Base-by-base conservation (phyloP, 2,888 invertebrate species). In the Sphaerophoria rueppellii region DNA sequence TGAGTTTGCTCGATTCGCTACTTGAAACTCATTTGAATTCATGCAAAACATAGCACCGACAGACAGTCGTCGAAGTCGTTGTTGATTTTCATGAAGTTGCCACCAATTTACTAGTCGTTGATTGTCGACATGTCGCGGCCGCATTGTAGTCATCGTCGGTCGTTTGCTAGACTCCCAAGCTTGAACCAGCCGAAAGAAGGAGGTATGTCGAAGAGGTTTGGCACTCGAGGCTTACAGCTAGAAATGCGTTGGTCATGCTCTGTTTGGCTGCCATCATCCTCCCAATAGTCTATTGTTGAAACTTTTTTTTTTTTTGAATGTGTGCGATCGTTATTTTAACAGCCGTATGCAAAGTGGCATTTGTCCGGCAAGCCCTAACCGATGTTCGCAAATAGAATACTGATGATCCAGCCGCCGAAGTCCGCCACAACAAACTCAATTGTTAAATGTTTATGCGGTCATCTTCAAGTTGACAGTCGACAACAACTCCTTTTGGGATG, bases 401-500 rank as follows among this genome's bases (percentile, higher is more conserved):
- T 80, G 80, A 80, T 75, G 75, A 80, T 80, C 61, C 65, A 6
- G 40, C 73, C 50, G 11, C 24, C 9, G 7, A 24, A 1, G 7
- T n/a, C 24, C 16, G 12, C 16, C 40, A 12, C 12, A 14, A 5
- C n/a, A 4, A 0, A 4, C n/a, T n/a, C 74, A 67, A 79, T 74
- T 70, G 82, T 82, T 78, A 79, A 82, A 74, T 63, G 82, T 82
- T 78, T 82, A 82, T 79, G 79, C 58, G 82, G 82, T 82, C 82
- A 82, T 74, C 82, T 74, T 34, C 37, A 14, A 57, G 16, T 69
- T 82, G 82, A 74, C 78, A 78, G 67, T 74, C 67, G 67, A 67
- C 67, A 67, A 67, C 54, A 67, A 69, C 61, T 82, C 74, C 79
- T 82, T 79, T 79, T 70, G 65, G 82, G 63, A 82, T 79, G 82